Evolutionary conservation across 1,140 invertebrate genomes (phyloP), one percentile per base, ranked within the genome.

Genomic region (Mya arenaria): DNA sequence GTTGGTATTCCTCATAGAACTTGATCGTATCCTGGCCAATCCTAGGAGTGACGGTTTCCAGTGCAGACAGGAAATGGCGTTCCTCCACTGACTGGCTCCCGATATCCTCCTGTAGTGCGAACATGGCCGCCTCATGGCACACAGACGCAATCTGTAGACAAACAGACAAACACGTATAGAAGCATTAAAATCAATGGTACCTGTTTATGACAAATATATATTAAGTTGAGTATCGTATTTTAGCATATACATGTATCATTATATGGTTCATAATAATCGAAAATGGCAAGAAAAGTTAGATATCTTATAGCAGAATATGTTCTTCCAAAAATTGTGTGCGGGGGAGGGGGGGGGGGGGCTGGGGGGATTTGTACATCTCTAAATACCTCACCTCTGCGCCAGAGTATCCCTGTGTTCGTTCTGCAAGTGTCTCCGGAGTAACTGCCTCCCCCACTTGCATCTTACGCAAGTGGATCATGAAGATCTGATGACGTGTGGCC

Each of bases 81-180:
- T 91, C 86, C 62, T 93, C 84, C 75, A 96, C 94, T 72, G 86
- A 55, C 28, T 91, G 68, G 23, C 94, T 94, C 30, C 95, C 88
- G 0, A 97, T 93, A 89, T 95, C 93, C 87, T 97, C 96, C 89
- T 96, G 94, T 48, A 98, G 91, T 13, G 97, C 96, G 90, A 94
- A 94, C 88, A 97, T 93, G 0, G 96, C 97, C 19, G 97, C 97
- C 94, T 97, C 97, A 82, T 97, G 95, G 89, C 97, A 98, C 8
- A 98, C 94, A 2, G 96, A 96, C 85, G 96, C 95, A 3, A 96
- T 91, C 94, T 95, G 86, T n/a, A n/a, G n/a, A n/a, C n/a, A n/a
- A n/a, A n/a, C n/a, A n/a, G n/a, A n/a, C n/a, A n/a, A n/a, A n/a
- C n/a, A n/a, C n/a, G n/a, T n/a, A n/a, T n/a, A n/a, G n/a, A n/a